Conservation (phyloP, 2,888 invertebrate species). For the Trachelus troglodyta region DNA sequence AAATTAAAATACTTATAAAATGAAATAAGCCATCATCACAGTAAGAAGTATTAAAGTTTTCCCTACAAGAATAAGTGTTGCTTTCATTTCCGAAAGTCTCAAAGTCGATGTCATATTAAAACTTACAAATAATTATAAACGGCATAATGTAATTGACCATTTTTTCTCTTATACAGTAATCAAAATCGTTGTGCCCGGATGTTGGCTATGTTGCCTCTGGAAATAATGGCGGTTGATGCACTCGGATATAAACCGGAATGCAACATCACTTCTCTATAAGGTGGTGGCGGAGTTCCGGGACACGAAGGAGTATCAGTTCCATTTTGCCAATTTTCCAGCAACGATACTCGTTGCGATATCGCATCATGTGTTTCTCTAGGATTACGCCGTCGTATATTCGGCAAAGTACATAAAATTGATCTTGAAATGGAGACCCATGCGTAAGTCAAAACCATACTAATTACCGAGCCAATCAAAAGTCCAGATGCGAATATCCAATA, state of each 20-base stretch:
- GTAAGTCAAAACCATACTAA: constrained; percentile 48
- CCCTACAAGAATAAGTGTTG: not conserved
- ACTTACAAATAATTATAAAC: no score
- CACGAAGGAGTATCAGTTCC: constrained; percentile 37
- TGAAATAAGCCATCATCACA: not conserved
- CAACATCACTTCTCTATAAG: constrained; percentile 58
- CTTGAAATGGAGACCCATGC: constrained; percentile 42
- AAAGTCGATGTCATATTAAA: not conserved
- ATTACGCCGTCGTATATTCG: constrained; percentile 16
- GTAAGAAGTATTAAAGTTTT: not conserved
- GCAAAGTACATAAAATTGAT: constrained; percentile 29
- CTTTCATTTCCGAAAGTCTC: not conserved
- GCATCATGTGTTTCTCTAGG: constrained; percentile 16
- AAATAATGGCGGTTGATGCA: not conserved
- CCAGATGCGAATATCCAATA: constrained; percentile 50
- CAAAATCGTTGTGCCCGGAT: not conserved
- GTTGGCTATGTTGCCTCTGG: not conserved
- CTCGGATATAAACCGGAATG: constrained; percentile 40
- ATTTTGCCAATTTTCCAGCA: constrained; percentile 41
- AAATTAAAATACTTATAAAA: not conserved
- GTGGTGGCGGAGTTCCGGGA: constrained; percentile 60
- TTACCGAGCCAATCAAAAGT: constrained; percentile 48
- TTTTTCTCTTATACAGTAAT: not conserved
- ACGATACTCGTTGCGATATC: constrained; percentile 40
- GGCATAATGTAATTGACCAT: not conserved